A percentile compares a stretch with the other conserved stretches of the same genome.
Conservation (phyloP, 2,888 invertebrate genomes). For the Desoria tigrina region DNA sequence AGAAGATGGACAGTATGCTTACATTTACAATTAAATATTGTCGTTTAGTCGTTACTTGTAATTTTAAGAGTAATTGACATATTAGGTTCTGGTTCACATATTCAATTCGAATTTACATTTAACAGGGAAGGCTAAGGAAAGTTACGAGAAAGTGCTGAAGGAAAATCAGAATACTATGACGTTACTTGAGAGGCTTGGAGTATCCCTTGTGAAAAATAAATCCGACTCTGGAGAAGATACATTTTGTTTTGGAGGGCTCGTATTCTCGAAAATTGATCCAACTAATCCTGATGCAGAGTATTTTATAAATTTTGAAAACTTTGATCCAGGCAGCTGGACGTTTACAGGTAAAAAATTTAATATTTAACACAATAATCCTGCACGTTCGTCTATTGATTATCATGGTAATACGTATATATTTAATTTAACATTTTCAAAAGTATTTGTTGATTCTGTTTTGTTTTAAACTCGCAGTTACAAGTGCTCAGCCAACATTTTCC, state of each 20-base stretch:
- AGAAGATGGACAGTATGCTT: too few relatives aligned
- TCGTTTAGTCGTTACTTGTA: too few relatives aligned
- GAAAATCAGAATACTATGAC: background rate
- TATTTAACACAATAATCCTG: too few relatives aligned
- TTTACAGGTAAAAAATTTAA: conserved; percentile 21
- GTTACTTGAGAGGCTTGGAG: background rate
- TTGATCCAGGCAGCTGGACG: background rate
- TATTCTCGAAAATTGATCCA: conserved; percentile 15
- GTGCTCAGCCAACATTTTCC: conserved; percentile 20
- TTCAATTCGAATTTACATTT: too few relatives aligned
- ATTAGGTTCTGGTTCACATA: too few relatives aligned
- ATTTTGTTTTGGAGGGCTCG: background rate
- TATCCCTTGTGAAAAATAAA: too few relatives aligned
- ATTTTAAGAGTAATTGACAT: too few relatives aligned
- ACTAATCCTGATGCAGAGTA: conserved; percentile 4
- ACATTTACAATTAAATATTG: too few relatives aligned
- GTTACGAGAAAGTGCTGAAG: too few relatives aligned
- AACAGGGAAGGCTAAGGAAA: too few relatives aligned
- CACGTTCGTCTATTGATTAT: too few relatives aligned
- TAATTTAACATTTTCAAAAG: background rate
- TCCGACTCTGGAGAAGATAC: too few relatives aligned
- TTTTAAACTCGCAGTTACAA: conserved; percentile 14
- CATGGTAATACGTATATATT: background rate
- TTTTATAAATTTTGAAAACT: conserved; percentile 4
- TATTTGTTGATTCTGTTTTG: conserved; percentile 2